Base-by-base conservation (phyloP, 2,797 vertebrate genomes). In the Chiropotes sagulatus region DNA sequence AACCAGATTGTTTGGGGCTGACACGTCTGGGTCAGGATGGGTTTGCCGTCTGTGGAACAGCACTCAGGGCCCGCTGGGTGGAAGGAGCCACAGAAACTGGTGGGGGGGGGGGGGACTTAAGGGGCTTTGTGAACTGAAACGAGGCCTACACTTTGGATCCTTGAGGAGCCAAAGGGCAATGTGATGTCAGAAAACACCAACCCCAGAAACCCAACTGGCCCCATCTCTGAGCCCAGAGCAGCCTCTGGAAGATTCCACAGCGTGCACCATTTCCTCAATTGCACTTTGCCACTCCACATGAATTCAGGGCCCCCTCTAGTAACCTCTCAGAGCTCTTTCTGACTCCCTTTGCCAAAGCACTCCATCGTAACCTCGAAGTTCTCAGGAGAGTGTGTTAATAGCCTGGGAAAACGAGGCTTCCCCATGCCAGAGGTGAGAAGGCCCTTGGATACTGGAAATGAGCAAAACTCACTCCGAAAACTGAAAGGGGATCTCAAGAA, bases 1-100 rank as follows among this genome's bases (percentile, higher is more conserved):
- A 98, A 98, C 97, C 93, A 90, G 91, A 90, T 97, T 98, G 98
- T 98, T 98, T 96, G 94, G 78, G 90, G 98, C 97, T 78, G 96
- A 84, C 93, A 30, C 39, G 83, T 97, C 98, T 98, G 92, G 97
- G 96, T 83, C 96, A 93, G 97, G 95, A 94, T 54, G 48, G 82
- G 92, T 64, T 88, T 83, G 97, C 80, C 15, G 44, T 98, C 95
- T 91, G 98, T 4, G 9, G 78, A 93, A 75, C 57, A 83, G 90
- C 95, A 67, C 81, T 92, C 90, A 97, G 94, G 94, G 94, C 72
- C 93, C 94, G 88, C 58, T 0, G 0, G 67, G 20, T 46, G 54
- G 58, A 67, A 84, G 90, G 81, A 94, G 93, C 73, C 93, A 44
- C 93, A 64, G 28, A 89, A 93, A 97, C 48, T n/a, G 58, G 54